These are phyloP conservation scores for Acronicta psi DNA, from an alignment of 2,888 invertebrate genomes.

Conservation along the genomic window DNA sequence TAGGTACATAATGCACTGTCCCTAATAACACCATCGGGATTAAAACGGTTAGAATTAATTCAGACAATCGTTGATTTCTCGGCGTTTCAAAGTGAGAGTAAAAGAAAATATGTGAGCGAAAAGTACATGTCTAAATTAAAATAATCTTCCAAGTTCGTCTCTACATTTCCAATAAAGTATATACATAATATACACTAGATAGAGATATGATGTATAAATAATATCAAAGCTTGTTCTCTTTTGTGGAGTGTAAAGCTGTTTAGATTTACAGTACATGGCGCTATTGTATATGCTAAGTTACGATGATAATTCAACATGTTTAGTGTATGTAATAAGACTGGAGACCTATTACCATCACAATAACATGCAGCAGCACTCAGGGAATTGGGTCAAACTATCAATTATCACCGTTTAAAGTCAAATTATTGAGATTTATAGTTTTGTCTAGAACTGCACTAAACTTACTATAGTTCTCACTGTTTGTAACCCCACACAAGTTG, in stretches of 20 bases:
- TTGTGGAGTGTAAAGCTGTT: conserved; percentile 31
- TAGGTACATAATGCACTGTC: too few relatives aligned
- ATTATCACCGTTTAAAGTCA: conserved; percentile 35
- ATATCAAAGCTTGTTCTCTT: conserved; percentile 6
- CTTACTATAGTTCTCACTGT: not conserved
- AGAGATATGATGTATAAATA: not conserved
- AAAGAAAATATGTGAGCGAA: too few relatives aligned
- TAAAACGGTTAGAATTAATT: too few relatives aligned
- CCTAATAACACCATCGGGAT: too few relatives aligned
- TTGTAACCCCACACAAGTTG: not conserved
- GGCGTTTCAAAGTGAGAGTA: too few relatives aligned
- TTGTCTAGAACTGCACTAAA: conserved; percentile 14
- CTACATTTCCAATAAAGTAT: too few relatives aligned
- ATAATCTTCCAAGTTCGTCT: too few relatives aligned
- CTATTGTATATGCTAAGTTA: conserved; percentile 35
- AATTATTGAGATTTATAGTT: conserved; percentile 38
- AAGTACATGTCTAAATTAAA: too few relatives aligned
- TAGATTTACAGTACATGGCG: conserved; percentile 29
- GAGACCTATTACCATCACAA: conserved; percentile 3
- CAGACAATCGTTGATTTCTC: too few relatives aligned
- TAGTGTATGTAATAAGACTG: conserved; percentile 26
- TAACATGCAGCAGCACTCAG: conserved; percentile 28
- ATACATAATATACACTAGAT: too few relatives aligned
- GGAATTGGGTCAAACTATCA: conserved; percentile 27
- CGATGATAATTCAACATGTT: conserved; percentile 38